phyloP scores from a whole-genome alignment of 2,797 vertebrate species.

The Gobionotothen gibberifrons region DNA sequence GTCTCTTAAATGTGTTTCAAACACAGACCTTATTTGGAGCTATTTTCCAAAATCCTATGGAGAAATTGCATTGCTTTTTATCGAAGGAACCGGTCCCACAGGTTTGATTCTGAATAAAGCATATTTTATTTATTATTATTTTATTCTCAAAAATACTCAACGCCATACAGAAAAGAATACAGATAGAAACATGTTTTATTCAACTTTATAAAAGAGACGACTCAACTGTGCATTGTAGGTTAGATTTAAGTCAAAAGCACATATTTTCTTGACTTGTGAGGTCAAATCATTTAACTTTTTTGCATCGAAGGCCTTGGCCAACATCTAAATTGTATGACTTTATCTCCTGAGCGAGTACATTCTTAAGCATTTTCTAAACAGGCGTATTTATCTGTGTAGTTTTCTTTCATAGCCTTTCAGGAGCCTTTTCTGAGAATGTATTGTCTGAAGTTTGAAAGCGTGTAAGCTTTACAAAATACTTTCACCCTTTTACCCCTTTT shows the following conservation, averaged over 20 bases:
- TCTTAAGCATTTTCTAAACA: background rate
- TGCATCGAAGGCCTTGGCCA: background rate
- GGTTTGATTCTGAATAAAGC: no score
- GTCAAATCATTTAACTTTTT: background rate
- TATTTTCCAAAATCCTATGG: no score
- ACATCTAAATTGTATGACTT: background rate
- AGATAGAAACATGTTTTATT: background rate
- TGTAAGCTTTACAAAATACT: background rate
- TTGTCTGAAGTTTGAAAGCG: background rate
- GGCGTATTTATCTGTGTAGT: background rate
- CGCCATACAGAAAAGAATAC: background rate
- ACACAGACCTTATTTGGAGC: no score
- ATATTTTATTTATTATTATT: no score
- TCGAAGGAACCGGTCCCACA: no score
- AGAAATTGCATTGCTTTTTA: no score
- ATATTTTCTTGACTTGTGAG: background rate
- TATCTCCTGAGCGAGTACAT: background rate
- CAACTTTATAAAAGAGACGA: background rate
- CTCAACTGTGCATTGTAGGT: background rate
- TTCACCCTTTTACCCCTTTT: constrained; percentile 4
- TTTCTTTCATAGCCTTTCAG: constrained; percentile 15
- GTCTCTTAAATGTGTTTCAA: no score
- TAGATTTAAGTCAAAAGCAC: background rate
- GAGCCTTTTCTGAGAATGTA: background rate
- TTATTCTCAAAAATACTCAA: no score